phyloP scores from a whole-genome alignment of 2,113 vertebrate genomes.

The Ciconia stormi region DNA sequence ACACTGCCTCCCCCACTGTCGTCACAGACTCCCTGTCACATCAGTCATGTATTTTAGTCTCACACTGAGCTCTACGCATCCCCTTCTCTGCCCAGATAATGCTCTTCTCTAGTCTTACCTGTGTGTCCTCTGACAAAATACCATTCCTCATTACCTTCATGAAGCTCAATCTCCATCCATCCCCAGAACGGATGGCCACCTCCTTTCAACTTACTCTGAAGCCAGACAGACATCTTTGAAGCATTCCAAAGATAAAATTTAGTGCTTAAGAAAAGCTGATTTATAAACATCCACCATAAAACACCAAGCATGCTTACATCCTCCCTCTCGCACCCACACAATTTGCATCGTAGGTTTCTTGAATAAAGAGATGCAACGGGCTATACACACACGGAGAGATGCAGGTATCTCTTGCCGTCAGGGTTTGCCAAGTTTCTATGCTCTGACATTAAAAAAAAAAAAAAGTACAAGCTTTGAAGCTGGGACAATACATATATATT shows the following conservation, averaged over 20 bases:
- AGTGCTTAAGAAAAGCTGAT: neutral
- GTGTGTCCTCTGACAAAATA: neutral
- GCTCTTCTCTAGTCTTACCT: neutral
- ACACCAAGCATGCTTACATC: neutral
- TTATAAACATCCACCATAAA: neutral
- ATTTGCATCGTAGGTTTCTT: neutral
- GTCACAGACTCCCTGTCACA: neutral
- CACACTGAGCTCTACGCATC: neutral
- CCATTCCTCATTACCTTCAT: neutral
- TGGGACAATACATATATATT: neutral
- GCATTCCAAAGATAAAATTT: neutral
- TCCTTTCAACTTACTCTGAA: neutral
- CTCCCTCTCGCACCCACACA: neutral
- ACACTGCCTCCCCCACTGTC: neutral
- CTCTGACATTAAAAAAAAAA: neutral
- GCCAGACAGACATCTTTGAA: neutral
- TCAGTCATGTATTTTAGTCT: neutral
- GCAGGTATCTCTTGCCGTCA: neutral
- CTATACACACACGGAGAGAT: accelerated
- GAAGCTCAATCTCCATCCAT: neutral
- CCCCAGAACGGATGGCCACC: neutral
- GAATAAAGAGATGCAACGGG: neutral
- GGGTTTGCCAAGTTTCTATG: neutral
- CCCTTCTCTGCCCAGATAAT: neutral
- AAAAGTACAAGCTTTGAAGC: neutral